A percentile compares a stretch with the other conserved stretches of the same genome.
Evolutionary conservation across 2,113 vertebrate species (phyloP).

Genomic region (Rhombomys opimus): DNA sequence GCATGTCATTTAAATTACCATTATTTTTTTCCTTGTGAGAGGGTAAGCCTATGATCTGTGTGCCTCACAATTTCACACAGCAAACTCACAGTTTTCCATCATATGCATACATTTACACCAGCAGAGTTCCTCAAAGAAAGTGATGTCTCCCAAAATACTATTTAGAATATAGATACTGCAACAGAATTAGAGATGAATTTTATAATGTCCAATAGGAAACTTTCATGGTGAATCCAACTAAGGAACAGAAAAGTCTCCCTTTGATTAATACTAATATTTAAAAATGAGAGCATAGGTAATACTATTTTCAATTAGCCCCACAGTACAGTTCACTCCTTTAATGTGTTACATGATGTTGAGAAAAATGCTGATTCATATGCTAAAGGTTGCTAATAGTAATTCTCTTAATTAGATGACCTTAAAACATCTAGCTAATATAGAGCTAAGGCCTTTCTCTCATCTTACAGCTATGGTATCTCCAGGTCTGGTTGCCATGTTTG

Average conservation of each 20-base stretch:
- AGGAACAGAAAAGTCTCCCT: slow-evolving; percentile 50
- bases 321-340: slow-evolving; percentile 49
- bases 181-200: slow-evolving; percentile 25
- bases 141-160: neutral
- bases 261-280: slow-evolving; percentile 58
- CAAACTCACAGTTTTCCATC: neutral
- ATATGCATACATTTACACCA: neutral
- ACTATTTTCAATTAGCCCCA: slow-evolving; percentile 50
- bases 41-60: neutral
- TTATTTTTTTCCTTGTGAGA: neutral
- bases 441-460: neutral
- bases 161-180: neutral
- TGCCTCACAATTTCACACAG: neutral
- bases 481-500: neutral
- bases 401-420: slow-evolving; percentile 11
- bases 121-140: neutral
- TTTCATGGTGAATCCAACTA: slow-evolving; percentile 49
- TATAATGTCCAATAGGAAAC: slow-evolving; percentile 51
- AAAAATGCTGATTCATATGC: slow-evolving; percentile 43
- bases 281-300: slow-evolving; percentile 29
- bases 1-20: neutral
- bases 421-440: neutral
- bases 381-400: neutral
- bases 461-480: neutral
- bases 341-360: slow-evolving; percentile 37